Conservation (phyloP, 2,888 invertebrate species). For the Agapetus fuscipes region DNA sequence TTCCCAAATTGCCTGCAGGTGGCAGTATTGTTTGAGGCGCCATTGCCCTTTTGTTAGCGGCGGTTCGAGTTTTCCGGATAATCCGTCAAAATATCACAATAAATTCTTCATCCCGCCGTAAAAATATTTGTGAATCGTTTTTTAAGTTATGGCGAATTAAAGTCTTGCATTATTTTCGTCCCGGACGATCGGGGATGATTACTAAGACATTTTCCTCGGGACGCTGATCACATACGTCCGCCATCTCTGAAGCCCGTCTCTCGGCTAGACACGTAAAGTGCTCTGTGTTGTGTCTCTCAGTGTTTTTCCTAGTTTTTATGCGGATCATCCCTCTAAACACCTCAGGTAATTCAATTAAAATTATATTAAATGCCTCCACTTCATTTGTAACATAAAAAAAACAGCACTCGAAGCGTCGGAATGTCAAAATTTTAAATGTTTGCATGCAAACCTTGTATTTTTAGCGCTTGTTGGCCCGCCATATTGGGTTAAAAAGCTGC, state of each 20-base stretch:
- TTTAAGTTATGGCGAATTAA: conserved; percentile 32
- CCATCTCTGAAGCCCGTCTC: conserved; percentile 47
- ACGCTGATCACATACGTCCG: conserved; percentile 41
- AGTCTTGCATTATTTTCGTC: conserved; percentile 39
- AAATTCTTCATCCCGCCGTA: conserved; percentile 32
- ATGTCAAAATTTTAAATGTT: conserved; percentile 18
- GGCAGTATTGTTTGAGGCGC: conserved; percentile 19
- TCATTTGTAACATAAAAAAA: conserved; percentile 29
- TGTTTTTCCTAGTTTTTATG: conserved; percentile 37
- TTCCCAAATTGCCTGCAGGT: conserved; percentile 12
- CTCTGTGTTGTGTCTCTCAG: conserved; percentile 46
- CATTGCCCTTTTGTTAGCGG: conserved; percentile 21
- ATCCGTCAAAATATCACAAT: conserved; percentile 17
- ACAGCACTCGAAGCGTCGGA: conserved; percentile 24
- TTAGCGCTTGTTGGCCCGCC: conserved; percentile 51
- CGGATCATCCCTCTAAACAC: conserved; percentile 34
- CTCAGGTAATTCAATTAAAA: conserved; percentile 30
- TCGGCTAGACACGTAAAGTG: conserved; percentile 34
- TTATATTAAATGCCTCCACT: conserved; percentile 7
- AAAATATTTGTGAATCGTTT: conserved; percentile 35
- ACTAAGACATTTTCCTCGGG: conserved; percentile 32
- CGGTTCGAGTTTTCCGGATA: conserved; percentile 9
- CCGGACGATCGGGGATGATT: conserved; percentile 32
- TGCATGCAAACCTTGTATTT: conserved; percentile 45
- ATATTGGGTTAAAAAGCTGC: conserved; percentile 57